Base-by-base conservation (phyloP, 2,797 vertebrate genomes). In the Alosa sapidissima region DNA sequence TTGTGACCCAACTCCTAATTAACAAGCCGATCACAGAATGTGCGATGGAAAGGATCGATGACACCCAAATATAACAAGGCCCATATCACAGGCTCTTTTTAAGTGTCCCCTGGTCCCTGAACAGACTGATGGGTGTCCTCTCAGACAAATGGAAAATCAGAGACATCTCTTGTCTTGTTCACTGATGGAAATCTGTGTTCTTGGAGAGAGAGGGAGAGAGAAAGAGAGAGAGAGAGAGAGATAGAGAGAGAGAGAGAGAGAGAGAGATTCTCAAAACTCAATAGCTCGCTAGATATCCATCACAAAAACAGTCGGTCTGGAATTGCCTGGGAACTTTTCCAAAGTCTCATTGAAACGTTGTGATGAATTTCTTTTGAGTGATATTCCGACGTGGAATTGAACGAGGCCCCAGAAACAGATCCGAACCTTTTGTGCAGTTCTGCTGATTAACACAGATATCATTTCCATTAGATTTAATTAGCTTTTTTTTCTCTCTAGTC, bases 401-500 rank as follows among this genome's bases (percentile, higher is more conserved):
- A 19, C 72, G n/a, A 41, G 45, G 83, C 83, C 65, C 83, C 55
- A 41, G 85, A 86, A 83, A 54, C 72, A 86, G 68, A 86, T 81
- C 49, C 14, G 52, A 78, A 84, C 82, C 82, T 65, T 84, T 84
- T 84, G 72, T 84, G 75, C 82, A 24, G 47, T 83, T 16, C 52
- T 24, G 49, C 82, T 83, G 85, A 75, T 28, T 33, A 41, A 75
- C 19, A 75, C 68, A 75, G 24, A 41, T 41, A 68, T 11, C 62
- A 68, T 68, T 68, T 33, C 85, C 82, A 81, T 21, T 72, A 86
- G 48, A 86, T 81, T 86, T 83, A 86, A 72, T 83, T 45, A 24
- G 49, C 48, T 52, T 68, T 84, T 81, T 84, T 84, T 86, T 60
- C 52, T 72, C 75, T 60, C 83, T 82, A 58, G 68, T 84, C 51